Conservation (phyloP, 2,113 vertebrate species). For the Rattus norvegicus region GRCr8 NC_086033.1:57955501-57956000, state of each 20-base stretch:
- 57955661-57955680: slow-evolving; percentile 58
- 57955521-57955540: slow-evolving; percentile 56
- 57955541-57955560: slow-evolving; percentile 44
- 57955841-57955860: slow-evolving; percentile 23
- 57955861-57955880: neutral
- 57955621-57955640: slow-evolving; percentile 26
- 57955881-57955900: neutral
- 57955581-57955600: slow-evolving; percentile 46
- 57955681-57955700: slow-evolving; percentile 68
- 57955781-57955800: slow-evolving; percentile 38
- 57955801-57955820: neutral
- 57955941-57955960: slow-evolving; percentile 50
- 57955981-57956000: slow-evolving; percentile 69
- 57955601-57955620: slow-evolving; percentile 41
- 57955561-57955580: slow-evolving; percentile 75
- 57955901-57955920: neutral
- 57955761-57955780: slow-evolving; percentile 68
- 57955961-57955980: neutral
- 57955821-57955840: slow-evolving; percentile 13
- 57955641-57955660: slow-evolving; percentile 41
- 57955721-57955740: slow-evolving; percentile 19
- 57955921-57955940: neutral
- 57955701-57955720: neutral
- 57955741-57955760: slow-evolving; percentile 56
- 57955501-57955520: slow-evolving; percentile 57